Conservation (phyloP, 2,888 invertebrate species). For the Epicampocera succincta region DNA sequence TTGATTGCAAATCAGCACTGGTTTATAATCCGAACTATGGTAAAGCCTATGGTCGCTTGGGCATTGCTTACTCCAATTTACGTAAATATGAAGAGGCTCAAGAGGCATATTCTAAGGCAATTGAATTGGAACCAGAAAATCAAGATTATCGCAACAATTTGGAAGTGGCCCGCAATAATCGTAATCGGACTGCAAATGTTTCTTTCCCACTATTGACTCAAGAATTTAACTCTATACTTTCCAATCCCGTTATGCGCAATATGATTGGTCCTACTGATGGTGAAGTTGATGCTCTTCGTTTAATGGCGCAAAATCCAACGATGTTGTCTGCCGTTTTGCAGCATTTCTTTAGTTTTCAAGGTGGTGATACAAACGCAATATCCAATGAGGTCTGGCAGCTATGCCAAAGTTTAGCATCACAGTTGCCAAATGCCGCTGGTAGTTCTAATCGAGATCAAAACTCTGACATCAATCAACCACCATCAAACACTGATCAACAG, state of each 20-base stretch:
- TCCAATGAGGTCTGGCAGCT: conserved; percentile 50
- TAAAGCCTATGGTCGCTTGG: conserved; percentile 97
- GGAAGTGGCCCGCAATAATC: conserved; percentile 86
- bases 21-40: conserved; percentile 94
- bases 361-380: too few relatives aligned
- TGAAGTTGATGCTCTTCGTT: conserved; percentile 76
- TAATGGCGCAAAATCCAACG: conserved; percentile 77
- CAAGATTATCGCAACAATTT: conserved; percentile 94
- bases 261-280: conserved; percentile 77
- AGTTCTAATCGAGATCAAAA: conserved; percentile 46
- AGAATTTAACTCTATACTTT: conserved; percentile 76
- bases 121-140: conserved; percentile 95
- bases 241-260: conserved; percentile 77
- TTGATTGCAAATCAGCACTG: conserved; percentile 95
- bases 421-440: conserved; percentile 72
- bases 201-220: conserved; percentile 75
- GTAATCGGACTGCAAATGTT: conserved; percentile 71
- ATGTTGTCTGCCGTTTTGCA: conserved; percentile 76
- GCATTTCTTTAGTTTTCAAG: conserved; percentile 73
- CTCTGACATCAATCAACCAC: conserved; percentile 57
- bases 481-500: conserved; percentile 70
- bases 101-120: conserved; percentile 92
- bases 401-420: conserved; percentile 73
- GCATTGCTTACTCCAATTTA: conserved; percentile 91
- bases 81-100: conserved; percentile 92